Evolutionary conservation across 2,113 vertebrate genomes (phyloP).

Genomic region (Pollachius pollachius): DNA sequence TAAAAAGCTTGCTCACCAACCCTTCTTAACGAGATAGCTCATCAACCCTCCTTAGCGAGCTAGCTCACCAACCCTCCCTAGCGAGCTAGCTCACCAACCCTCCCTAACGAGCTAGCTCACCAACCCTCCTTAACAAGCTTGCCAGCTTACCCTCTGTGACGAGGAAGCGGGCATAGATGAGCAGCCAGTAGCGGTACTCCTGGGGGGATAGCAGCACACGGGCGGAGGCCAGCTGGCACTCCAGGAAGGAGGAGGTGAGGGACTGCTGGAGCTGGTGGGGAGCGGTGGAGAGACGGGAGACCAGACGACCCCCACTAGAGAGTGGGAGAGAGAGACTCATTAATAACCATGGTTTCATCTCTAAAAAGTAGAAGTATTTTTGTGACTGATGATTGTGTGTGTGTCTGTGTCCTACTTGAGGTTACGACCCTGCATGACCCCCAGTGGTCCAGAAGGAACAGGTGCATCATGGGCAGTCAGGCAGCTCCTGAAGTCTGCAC

Average conservation of each 20-base stretch:
- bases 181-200: slow-evolving; percentile 95
- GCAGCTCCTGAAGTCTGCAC: slow-evolving; percentile 94
- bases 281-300: slow-evolving; percentile 88
- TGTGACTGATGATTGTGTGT: neutral
- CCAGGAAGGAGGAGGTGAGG: slow-evolving; percentile 91
- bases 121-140: too few relatives aligned
- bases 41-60: too few relatives aligned
- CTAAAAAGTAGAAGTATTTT: neutral
- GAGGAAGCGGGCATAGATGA: slow-evolving; percentile 94
- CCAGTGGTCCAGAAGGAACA: slow-evolving; percentile 87
- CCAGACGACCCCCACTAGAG: slow-evolving; percentile 79
- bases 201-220: slow-evolving; percentile 86
- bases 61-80: too few relatives aligned
- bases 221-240: slow-evolving; percentile 91
- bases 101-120: too few relatives aligned
- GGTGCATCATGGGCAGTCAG: slow-evolving; percentile 85
- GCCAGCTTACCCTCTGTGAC: slow-evolving; percentile 88
- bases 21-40: too few relatives aligned
- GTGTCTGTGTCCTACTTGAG: slow-evolving; percentile 78
- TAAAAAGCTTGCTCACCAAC: too few relatives aligned
- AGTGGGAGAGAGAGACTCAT: neutral
- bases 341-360: neutral
- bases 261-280: slow-evolving; percentile 93
- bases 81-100: too few relatives aligned
- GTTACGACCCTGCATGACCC: slow-evolving; percentile 90